Conservation (phyloP, 2,888 invertebrate species). For the Cephus runcator region DNA sequence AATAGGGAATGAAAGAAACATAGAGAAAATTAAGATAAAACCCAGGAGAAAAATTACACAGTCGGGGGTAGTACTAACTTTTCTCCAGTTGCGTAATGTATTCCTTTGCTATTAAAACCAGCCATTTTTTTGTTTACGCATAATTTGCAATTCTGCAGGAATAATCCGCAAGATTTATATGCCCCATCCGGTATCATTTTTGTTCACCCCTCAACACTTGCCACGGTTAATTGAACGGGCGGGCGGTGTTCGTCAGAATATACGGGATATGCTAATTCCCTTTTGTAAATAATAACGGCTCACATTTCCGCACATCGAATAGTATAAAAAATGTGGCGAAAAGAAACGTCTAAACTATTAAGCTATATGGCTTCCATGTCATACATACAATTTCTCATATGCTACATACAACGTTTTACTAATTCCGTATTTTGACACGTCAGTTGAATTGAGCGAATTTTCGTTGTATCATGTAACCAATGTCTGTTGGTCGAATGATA, state of each 20-base stretch:
- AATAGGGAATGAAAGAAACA: not conserved
- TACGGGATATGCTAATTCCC: not conserved
- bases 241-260: not conserved
- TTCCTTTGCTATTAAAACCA: not conserved
- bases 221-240: not conserved
- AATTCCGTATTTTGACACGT: not conserved
- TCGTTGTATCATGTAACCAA: not conserved
- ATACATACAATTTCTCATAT: not conserved
- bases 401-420: not conserved
- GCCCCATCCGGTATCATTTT: not conserved
- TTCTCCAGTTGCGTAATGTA: not conserved
- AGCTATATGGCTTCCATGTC: not conserved
- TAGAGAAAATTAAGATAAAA: not conserved
- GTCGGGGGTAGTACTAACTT: not conserved
- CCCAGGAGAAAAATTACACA: not conserved
- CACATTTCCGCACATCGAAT: not conserved
- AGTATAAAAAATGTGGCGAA: not conserved
- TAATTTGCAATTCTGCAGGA: constrained; percentile 14
- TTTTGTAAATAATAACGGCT: not conserved
- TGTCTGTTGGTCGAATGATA: not conserved
- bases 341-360: not conserved
- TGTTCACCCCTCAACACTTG: not conserved
- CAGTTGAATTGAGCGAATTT: not conserved
- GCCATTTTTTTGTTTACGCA: constrained; percentile 9
- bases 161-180: constrained; percentile 13